phyloP scores from a whole-genome alignment of 2,888 invertebrate genomes.

The Oscheius sp. region DNA sequence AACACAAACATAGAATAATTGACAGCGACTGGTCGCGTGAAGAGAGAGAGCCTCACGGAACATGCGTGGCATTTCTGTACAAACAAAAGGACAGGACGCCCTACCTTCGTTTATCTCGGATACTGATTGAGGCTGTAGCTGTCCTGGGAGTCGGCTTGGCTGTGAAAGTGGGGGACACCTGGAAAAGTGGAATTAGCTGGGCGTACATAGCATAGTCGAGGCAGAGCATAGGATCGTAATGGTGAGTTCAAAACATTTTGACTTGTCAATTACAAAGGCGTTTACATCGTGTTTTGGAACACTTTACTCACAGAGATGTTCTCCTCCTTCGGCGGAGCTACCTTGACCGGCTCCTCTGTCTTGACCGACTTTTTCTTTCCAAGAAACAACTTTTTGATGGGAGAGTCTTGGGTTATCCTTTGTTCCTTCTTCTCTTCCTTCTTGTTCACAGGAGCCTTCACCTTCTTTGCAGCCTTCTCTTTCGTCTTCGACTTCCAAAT shows the following conservation, averaged over 20 bases:
- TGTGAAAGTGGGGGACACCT: constrained; percentile 8
- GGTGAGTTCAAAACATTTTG: too few relatives aligned
- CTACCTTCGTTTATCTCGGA: constrained; percentile 13
- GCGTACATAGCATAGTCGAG: not conserved
- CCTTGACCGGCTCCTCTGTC: not conserved
- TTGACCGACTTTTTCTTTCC: constrained; percentile 20
- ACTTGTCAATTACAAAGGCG: too few relatives aligned
- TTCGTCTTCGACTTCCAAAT: constrained; percentile 28
- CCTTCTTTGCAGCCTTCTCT: constrained; percentile 38
- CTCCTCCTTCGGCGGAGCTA: constrained; percentile 24
- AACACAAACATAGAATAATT: constrained; percentile 36
- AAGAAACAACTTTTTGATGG: constrained; percentile 33
- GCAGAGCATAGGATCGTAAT: not conserved
- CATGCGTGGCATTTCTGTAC: constrained; percentile 4
- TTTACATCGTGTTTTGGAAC: not conserved
- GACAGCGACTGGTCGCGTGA: constrained; percentile 28
- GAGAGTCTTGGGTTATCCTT: constrained; percentile 20
- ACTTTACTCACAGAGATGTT: not conserved
- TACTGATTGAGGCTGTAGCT: not conserved
- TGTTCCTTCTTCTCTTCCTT: constrained; percentile 35
- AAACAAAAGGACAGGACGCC: not conserved
- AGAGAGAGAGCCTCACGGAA: constrained; percentile 20
- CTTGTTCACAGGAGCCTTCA: constrained; percentile 33
- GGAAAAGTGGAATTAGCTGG: not conserved
- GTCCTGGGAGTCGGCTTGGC: not conserved